phyloP scores from a whole-genome alignment of 2,888 invertebrate genomes.

The Laspeyria flexula region DNA sequence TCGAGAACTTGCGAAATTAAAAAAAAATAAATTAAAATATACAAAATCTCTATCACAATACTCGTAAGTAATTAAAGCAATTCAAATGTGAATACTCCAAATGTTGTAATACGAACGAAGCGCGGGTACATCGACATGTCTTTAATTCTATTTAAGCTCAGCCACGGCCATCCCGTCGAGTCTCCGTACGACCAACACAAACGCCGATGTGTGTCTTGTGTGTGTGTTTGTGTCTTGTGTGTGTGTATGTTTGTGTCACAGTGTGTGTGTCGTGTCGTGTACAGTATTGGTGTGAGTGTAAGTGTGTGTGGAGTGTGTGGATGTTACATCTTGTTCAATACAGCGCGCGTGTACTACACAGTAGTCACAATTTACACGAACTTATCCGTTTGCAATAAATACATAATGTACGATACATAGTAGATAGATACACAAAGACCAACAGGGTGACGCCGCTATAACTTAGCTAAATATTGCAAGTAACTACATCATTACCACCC shows the following conservation, averaged over 20 bases:
- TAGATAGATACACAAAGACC: slow-evolving; percentile 61
- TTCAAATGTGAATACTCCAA: slow-evolving; percentile 85
- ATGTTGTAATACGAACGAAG: slow-evolving; percentile 79
- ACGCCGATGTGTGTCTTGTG: not conserved
- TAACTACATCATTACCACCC: slow-evolving; percentile 78
- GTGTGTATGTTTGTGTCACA: not conserved
- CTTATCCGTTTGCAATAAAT: slow-evolving; percentile 63
- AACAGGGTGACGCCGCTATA: slow-evolving; percentile 69
- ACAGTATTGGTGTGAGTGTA: not conserved
- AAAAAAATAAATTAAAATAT: slow-evolving; percentile 86
- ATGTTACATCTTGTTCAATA: slow-evolving; percentile 31
- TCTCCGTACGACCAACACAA: slow-evolving; percentile 12
- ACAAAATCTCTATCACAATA: slow-evolving; percentile 87
- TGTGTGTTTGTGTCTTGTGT: slow-evolving; percentile 8
- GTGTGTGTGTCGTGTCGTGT: not conserved
- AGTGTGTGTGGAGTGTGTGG: slow-evolving; percentile 16
- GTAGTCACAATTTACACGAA: slow-evolving; percentile 69
- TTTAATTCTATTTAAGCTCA: slow-evolving; percentile 49
- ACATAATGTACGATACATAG: slow-evolving; percentile 61
- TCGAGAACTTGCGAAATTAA: slow-evolving; percentile 82
- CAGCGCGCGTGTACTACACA: slow-evolving; percentile 64
- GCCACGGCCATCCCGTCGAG: slow-evolving; percentile 34
- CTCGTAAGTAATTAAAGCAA: slow-evolving; percentile 87
- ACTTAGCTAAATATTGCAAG: slow-evolving; percentile 80
- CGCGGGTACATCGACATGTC: slow-evolving; percentile 64